Evolutionary conservation across 2,888 invertebrate genomes (phyloP), one percentile per base, ranked within the genome.

Genomic region (Keiferia lycopersicella): DNA sequence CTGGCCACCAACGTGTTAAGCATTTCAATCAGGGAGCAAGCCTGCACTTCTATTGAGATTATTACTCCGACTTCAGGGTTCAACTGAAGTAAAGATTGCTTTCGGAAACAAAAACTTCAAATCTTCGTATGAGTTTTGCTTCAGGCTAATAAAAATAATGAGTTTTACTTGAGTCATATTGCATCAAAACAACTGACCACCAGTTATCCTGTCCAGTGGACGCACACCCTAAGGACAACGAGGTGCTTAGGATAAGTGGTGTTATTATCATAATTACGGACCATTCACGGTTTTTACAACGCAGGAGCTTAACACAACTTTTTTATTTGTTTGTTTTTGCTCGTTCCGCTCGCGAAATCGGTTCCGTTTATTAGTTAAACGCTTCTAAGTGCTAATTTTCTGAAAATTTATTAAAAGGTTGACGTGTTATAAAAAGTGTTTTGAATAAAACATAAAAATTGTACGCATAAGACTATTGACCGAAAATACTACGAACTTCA

Each of bases 221-320:
- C 3, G 1, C 7, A 6, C 22, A 26, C 26, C 26, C 14, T 50
- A 34, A 16, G 18, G 18, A 3, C 30, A 18, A 61, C 26, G 48
- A 50, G 39, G 26, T 60, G 51, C 51, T 62, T 39, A 51, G 51
- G 38, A 18, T 50, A 61, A 50, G 34, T 34, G 61, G 34, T 4
- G 61, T 38, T 38, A 62, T 62, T 62, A 62, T 50, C 18, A 20
- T 51, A 51, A 62, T 62, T 62, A 62, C 51, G 7, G 11, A 6
- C 51, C 61, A 62, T 62, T 53, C 45, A 53, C 45, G 20, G 61
- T 62, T 51, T 53, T 51, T 62, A 53, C 51, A 16, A 34, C 20
- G 18, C 59, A 38, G 62, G 60, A 53, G 62, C 53, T 20, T 11
- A 34, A 14, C 61, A 20, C 12, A 11, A 30, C 10, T 58, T 38